Base-by-base conservation (phyloP, 2,888 invertebrate species). In the Strigamia crassipes region DNA sequence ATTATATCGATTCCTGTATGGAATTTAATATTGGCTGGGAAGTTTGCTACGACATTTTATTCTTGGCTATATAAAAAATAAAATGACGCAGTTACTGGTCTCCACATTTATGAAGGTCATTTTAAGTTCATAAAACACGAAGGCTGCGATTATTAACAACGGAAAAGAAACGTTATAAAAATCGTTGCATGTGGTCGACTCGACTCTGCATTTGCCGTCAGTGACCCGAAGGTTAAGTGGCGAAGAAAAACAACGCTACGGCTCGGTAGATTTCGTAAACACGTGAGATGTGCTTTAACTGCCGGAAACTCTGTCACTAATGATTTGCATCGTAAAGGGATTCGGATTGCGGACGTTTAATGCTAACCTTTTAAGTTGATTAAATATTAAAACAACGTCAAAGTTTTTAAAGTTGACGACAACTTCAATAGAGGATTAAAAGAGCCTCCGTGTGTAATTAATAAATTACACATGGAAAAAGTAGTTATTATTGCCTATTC, bases 31-130 rank as follows among this genome's bases (percentile, higher is more conserved):
- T 73, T 73, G 73, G 23, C 73, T 73, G 73, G 6, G 73, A 56
- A 73, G 73, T 73, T 73, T 73, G 27, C 73, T 73, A 73, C 31
- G 73, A 73, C 73, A 73, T 73, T 73, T 73, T 73, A 73, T 73
- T 73, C 31, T 10, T 31, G 13, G 12, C 13, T 73, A 73, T 73
- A 73, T 73, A 73, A 73, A 73, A 38, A 73, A 73, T 73, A 73
- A 73, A 73, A 73, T 73, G 73, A 31, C 73, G 27, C 31, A 73
- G 73, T 31, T 31, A 73, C 73, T 23, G 31, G 27, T 73, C 73
- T 73, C 73, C 31, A 23, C 27, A 31, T 73, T 73, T 73, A 73
- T 31, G 73, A 73, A 73, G 73, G 73, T 73, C 73, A 73, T 73
- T 73, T 73, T 73, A 73, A 73, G 73, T 73, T 73, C 73, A 73